These are phyloP conservation scores for Pelodytes ibericus DNA, from an alignment of 2,797 vertebrate genomes.

Conservation along the genomic window DNA sequence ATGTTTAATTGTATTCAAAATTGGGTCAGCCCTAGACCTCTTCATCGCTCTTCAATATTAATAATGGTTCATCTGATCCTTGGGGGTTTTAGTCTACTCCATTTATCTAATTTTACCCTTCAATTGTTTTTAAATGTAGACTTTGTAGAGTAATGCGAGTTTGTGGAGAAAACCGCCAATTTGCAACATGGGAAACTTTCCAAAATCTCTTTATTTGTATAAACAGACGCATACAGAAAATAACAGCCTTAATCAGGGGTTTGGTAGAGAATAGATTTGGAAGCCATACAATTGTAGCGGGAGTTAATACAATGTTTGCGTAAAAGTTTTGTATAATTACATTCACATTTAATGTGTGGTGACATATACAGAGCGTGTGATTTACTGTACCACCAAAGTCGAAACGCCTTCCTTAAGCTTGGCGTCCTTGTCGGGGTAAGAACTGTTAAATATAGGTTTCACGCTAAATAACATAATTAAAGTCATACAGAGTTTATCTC, in stretches of 20 bases:
- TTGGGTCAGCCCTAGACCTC: not conserved
- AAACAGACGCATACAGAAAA: constrained; percentile 41
- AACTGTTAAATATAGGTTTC: no score
- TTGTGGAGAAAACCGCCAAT: constrained; percentile 50
- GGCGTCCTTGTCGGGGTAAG: no score
- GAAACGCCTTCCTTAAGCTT: no score
- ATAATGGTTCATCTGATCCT: constrained; percentile 26
- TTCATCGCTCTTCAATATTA: constrained; percentile 14
- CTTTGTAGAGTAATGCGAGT: constrained; percentile 48
- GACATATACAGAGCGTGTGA: not conserved
- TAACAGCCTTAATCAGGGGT: constrained; percentile 51
- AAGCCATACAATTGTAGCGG: constrained; percentile 35
- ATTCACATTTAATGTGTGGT: not conserved
- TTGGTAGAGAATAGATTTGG: constrained; percentile 24
- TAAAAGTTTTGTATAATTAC: constrained; percentile 10
- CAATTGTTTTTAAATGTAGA: constrained; percentile 53
- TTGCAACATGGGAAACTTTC: constrained; percentile 51
- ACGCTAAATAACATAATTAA: no score
- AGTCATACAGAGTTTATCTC: no score
- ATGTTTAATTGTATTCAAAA: not conserved
- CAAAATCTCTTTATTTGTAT: constrained; percentile 54
- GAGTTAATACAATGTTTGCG: constrained; percentile 1
- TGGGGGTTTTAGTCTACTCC: constrained; percentile 28
- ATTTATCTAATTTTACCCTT: constrained; percentile 55
- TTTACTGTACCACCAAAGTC: not conserved